phyloP scores from a whole-genome alignment of 2,113 vertebrate species.

The Melanotaenia duboulayi region DNA sequence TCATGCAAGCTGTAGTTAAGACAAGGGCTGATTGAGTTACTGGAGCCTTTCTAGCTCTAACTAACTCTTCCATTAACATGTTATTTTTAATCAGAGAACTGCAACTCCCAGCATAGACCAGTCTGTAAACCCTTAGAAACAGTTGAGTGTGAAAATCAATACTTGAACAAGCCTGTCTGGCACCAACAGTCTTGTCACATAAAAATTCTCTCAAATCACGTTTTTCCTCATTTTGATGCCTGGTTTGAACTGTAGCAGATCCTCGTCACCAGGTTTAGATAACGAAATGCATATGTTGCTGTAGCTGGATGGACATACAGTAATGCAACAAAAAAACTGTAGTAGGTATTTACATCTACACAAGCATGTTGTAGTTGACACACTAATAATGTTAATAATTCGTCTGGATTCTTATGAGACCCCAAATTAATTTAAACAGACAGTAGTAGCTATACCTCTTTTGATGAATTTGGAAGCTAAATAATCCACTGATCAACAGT shows the following conservation, averaged over 20 bases:
- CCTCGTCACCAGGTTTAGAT: background rate
- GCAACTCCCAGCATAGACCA: background rate
- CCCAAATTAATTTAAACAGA: background rate
- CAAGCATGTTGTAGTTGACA: slow-evolving; percentile 21
- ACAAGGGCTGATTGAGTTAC: background rate
- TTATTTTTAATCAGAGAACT: background rate
- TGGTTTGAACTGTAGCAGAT: background rate
- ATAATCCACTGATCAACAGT: slow-evolving; percentile 24
- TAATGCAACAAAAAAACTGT: too few species aligned
- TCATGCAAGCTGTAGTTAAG: too few species aligned
- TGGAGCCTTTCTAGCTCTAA: background rate
- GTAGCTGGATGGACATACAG: too few species aligned
- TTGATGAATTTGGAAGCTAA: slow-evolving; percentile 25
- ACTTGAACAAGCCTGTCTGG: background rate
- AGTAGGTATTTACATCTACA: slow-evolving; percentile 5
- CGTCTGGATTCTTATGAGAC: slow-evolving; percentile 10
- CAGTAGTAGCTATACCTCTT: slow-evolving; percentile 10
- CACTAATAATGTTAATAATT: background rate
- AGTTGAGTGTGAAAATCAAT: slow-evolving; percentile 11
- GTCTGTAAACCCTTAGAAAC: slow-evolving; percentile 4
- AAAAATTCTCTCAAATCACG: background rate
- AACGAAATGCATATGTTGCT: background rate
- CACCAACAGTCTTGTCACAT: background rate
- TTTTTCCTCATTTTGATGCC: background rate
- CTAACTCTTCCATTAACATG: background rate